Base-by-base conservation (phyloP, 1,140 invertebrate species). In the Limonius californicus region DNA sequence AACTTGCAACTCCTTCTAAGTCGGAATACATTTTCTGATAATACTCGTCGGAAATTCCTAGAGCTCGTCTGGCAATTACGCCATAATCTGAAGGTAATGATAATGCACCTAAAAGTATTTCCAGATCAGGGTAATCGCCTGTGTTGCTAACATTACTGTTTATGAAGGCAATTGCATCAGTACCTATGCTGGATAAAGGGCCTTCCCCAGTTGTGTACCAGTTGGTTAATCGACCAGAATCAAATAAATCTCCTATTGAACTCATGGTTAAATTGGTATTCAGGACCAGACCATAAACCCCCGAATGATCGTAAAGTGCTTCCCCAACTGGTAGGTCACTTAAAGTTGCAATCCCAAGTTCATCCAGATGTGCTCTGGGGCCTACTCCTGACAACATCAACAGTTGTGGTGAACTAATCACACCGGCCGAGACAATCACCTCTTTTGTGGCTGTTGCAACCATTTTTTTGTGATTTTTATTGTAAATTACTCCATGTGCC, bases 301-400 rank as follows among this genome's bases (percentile, higher is more conserved):
- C 87, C 21, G 87, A 81, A 62, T 91, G 89, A 73, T 90, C 89
- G 79, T 88, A 87, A 1, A 90, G 71, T 71, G 89, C 89, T 43
- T 84, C 81, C 1, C 88, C 88, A 3, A 89, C 88, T 1, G 82
- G 85, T 20, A 89, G 79, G 78, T 92, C 83, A 61, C 82, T 80
- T 1, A 87, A 59, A 0, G 85, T 79, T 1, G 79, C 74, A 15
- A 89, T 85, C 7, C 80, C 80, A 32, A 85, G 64, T 4, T 82
- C 70, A 16, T 75, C 70, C 11, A 92, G 76, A 72, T 92, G 87
- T 15, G 83, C 71, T 14, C 70, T 79, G 0, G 88, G 88, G 6
- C 90, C 90, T 9, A 91, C 80, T 4, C 90, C 90, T 1, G 88
- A 89, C 0, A 91, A 68, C 87, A 92, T 89, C 1, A 92, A 75